phyloP scores from a whole-genome alignment of 2,888 invertebrate species.

The Drosophila parthenogenetica region DNA sequence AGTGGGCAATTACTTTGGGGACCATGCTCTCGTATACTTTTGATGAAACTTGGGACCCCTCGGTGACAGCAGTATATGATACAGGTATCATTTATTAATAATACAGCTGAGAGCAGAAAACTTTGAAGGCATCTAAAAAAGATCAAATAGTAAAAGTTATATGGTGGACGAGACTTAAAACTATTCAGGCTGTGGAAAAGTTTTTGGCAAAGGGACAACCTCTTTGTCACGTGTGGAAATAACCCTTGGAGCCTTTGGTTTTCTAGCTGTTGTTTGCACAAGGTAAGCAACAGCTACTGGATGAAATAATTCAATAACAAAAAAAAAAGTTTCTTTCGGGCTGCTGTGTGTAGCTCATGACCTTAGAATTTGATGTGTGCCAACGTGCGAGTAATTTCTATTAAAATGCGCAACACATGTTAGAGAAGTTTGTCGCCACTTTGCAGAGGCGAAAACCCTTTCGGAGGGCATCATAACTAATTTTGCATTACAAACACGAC shows the following conservation, averaged over 20 bases:
- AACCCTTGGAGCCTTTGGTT: slow-evolving; percentile 14
- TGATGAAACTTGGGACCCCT: slow-evolving; percentile 1
- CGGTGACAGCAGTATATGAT: slow-evolving; percentile 19
- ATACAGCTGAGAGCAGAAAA: slow-evolving; percentile 42
- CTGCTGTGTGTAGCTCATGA: slow-evolving; percentile 17
- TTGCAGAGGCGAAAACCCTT: slow-evolving; percentile 53
- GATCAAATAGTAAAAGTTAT: slow-evolving; percentile 61
- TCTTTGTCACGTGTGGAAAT: slow-evolving; percentile 15
- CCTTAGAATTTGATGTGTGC: slow-evolving; percentile 30
- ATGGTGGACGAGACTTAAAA: slow-evolving; percentile 27
- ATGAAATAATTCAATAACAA: slow-evolving; percentile 64
- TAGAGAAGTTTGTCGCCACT: slow-evolving; percentile 51
- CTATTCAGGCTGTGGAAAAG: slow-evolving; percentile 43
- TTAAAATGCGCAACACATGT: slow-evolving; percentile 66
- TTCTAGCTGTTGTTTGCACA: slow-evolving; percentile 13
- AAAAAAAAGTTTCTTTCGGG: slow-evolving; percentile 27
- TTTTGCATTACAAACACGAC: slow-evolving; percentile 47
- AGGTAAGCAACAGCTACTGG: slow-evolving; percentile 22
- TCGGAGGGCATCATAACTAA: slow-evolving; percentile 25
- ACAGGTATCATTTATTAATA: slow-evolving; percentile 65
- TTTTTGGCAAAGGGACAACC: slow-evolving; percentile 14
- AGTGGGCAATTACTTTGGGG: slow-evolving; percentile 22
- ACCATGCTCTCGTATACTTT: slow-evolving; percentile 8
- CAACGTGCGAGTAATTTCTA: slow-evolving; percentile 58
- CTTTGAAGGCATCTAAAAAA: slow-evolving; percentile 31